A percentile compares a stretch with the other conserved stretches of the same genome.
Conservation (phyloP, 1,140 invertebrate species). For the Drosophila kanapiae region DNA sequence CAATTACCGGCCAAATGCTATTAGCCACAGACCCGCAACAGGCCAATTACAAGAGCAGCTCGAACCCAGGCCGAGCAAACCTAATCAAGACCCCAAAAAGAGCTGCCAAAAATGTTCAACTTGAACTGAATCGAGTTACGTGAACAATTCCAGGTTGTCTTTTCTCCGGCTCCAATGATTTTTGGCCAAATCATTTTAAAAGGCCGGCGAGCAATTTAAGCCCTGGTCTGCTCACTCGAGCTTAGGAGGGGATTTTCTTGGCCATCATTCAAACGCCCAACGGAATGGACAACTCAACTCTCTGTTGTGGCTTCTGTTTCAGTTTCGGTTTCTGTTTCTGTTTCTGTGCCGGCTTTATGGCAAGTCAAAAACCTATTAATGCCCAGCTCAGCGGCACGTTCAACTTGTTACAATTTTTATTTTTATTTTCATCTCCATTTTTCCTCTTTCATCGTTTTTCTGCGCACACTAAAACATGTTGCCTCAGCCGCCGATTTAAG, state of each 20-base stretch:
- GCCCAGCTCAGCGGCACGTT: constrained; percentile 71
- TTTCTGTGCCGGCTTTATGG: constrained; percentile 51
- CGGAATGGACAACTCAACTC: constrained; percentile 34
- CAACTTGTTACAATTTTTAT: constrained; percentile 81
- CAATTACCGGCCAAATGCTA: constrained; percentile 59
- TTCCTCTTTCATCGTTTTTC: constrained; percentile 34
- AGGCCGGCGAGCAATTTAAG: constrained; percentile 60
- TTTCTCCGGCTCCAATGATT: constrained; percentile 27
- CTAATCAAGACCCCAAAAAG: constrained; percentile 48
- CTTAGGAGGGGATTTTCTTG: constrained; percentile 43
- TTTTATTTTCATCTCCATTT: constrained; percentile 51
- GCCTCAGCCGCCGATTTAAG: constrained; percentile 27
- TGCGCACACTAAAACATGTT: constrained; percentile 44
- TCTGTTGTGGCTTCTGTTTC: constrained; percentile 35
- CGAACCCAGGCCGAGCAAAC: constrained; percentile 27
- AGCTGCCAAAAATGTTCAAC: constrained; percentile 40
- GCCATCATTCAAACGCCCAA: constrained; percentile 34
- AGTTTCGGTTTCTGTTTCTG: constrained; percentile 52
- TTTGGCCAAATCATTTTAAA: constrained; percentile 66
- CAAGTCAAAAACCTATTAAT: constrained; percentile 83
- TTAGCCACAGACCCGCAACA: constrained; percentile 61
- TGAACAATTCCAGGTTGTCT: constrained; percentile 26
- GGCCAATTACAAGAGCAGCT: constrained; percentile 52
- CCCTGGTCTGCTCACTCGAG: constrained; percentile 30
- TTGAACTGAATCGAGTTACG: constrained; percentile 50